Conservation (phyloP, 64 coral and sea anemone genomes). For the Stylophora pistillata region DNA sequence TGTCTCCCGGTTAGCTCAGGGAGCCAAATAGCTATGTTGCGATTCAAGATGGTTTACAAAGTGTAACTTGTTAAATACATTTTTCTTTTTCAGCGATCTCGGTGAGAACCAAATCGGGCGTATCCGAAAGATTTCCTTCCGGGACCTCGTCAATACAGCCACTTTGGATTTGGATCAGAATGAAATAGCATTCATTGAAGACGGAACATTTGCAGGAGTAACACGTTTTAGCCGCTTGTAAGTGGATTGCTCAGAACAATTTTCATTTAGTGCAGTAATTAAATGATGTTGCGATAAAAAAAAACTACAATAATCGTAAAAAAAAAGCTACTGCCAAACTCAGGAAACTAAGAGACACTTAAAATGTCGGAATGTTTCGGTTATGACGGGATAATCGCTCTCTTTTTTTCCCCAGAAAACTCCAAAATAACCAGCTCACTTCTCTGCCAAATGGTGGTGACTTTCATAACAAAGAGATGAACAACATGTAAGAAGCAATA, state of each 20-base stretch:
- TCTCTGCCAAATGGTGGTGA: constrained; percentile 46
- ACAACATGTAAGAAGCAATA: constrained; percentile 44
- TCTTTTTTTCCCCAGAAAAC: constrained; percentile 10
- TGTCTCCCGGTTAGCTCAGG: no score
- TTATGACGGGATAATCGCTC: neutral
- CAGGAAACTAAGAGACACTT: no score
- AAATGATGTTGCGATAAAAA: no score
- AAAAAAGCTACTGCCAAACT: no score
- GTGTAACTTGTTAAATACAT: neutral
- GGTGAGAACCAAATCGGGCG: constrained; percentile 75
- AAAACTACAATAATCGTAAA: no score
- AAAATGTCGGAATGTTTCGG: no score
- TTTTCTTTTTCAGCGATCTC: constrained; percentile 49
- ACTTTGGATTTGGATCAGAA: constrained; percentile 42
- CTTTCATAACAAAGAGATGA: constrained; percentile 48
- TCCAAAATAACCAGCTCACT: constrained; percentile 40
- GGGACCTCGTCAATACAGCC: constrained; percentile 54
- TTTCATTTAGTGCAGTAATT: no score
- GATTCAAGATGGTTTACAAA: neutral
- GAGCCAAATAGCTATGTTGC: neutral
- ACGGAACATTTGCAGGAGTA: constrained; percentile 40
- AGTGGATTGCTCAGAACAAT: neutral
- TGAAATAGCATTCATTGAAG: constrained; percentile 63
- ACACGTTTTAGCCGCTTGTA: constrained; percentile 19
- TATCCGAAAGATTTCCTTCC: constrained; percentile 75